Evolutionary conservation across 1,140 invertebrate genomes (phyloP), one percentile per base, ranked within the genome.

Genomic region (Drosophila sucinea): DNA sequence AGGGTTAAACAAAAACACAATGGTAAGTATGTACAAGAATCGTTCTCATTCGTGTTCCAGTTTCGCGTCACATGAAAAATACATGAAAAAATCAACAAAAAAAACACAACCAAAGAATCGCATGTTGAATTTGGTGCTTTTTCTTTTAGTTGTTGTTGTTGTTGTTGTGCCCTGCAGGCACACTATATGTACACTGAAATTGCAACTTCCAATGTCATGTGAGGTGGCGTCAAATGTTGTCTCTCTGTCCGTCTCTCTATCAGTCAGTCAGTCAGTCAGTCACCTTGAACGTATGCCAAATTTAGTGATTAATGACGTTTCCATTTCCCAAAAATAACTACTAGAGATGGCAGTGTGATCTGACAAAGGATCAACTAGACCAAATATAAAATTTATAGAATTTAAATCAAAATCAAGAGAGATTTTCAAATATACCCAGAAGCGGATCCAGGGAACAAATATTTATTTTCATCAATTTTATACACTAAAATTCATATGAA

Each of bases 11-110:
- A 38, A 32, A 89, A 78, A 89, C 84, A 80, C 80, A 84, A 87
- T 83, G 70, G 73, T 55, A 57, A 65, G 51, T 55, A 57, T 61
- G 51, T 55, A 55, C 25, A 55, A 60, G 81, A 79, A 89, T 84
- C 80, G 84, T 89, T 89, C 84, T 89, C 84, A 89, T 81, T 89
- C 85, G 85, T 67, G 84, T 89, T 89, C 84, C 79, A 89, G 84
- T 90, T 89, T 89, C 81, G 67, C 64, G 66, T 60, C 61, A 77
- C 33, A 23, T 32, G 72, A 70, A 35, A 35, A 35, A 35, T 17
- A 17, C 17, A 17, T 17, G 17, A 17, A 17, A 17, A 17, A 17
- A 17, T 17, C 17, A 17, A 17, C 17, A 17, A 2, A 3, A 35
- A 11, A 38, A 38, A 38, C 35, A 38, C 2, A 17, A 17, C 17